Evolutionary conservation across 1,140 invertebrate genomes (phyloP), one percentile per base, ranked within the genome.

Genomic region (Pantala flavescens): DNA sequence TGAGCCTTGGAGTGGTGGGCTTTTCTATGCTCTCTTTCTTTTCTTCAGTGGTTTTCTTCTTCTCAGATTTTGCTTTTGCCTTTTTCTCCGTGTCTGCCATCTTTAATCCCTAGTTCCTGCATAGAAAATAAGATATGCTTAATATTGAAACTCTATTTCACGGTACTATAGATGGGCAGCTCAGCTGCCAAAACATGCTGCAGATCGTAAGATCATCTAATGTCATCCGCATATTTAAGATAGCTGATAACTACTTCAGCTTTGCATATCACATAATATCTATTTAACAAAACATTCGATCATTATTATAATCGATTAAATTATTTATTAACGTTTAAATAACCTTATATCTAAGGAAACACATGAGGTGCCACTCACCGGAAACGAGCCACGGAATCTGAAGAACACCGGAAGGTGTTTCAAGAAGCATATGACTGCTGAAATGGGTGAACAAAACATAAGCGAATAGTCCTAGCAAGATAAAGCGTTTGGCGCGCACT

Each of bases 11-110:
- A 14, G 78, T 77, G 14, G 73, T 71, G 16, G 76, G 55, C 14
- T 74, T 72, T 24, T 83, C 82, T 7, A 83, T 82, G n/a, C 82
- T 81, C 21, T 82, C 83, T 70, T 82, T 79, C 71, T 83, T 82
- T 42, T 82, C 80, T 14, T 84, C 82, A 75, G 84, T 82, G 74
- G 86, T 83, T 3, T 84, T 81, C 23, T 84, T 83, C 77, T 88
- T 86, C 78, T 88, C 87, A 1, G 85, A 81, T 74, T 85, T 85
- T 79, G 87, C 85, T 78, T 84, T 80, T 81, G 89, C 88, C 81
- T 87, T 86, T 74, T 80, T 80, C 73, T 77, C 77, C 7, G 72
- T 72, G n/a, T 72, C 71, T 24, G 71, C 71, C 71, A 72, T 72
- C 23, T 16, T 72, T 12, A 63, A 63, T 19, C n/a, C n/a, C 49